Evolutionary conservation across 2,888 invertebrate genomes (phyloP), one percentile per base, ranked within the genome.

Genomic region (Cynaeus angustus): DNA sequence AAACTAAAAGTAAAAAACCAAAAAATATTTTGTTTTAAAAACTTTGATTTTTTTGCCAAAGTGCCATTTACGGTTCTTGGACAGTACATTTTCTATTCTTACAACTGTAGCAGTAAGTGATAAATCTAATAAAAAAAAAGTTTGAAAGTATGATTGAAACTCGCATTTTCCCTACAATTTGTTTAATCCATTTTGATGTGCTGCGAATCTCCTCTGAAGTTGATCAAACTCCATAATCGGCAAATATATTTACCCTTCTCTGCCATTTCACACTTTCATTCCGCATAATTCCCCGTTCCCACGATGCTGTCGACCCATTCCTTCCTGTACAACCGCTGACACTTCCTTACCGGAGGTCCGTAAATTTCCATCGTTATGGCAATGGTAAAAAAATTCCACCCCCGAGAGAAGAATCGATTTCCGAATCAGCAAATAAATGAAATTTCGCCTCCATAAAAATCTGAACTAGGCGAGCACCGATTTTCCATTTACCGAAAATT

Each of bases 331-430:
- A 43, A 13, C 10, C 43, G 43, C 13, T 43, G 43, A 43, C 43
- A 13, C 12, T 43, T 43, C 12, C 43, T 13, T 37, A 37, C 43
- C 43, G 43, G 12, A 43, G 43, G 3, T 12, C 48, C 48, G 21
- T 53, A 53, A 53, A 53, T 53, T 26, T 33, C 37, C 33, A 53
- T 53, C 53, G 53, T 53, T 53, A 53, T 37, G 10, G 43, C 12
- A 13, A 43, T 43, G 53, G 30, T 53, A 33, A 53, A 33, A 53
- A 53, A 53, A 53, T 33, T 55, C 21, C n/a, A 14, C 9, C 14
- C 5, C 14, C 48, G 21, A 9, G 26, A n/a, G 26, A 5, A 21
- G 21, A 21, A 48, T 48, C 48, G 48, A 48, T 43, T 43, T 12
- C n/a, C 12, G 43, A 13, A 14, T 43, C 43, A 43, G 43, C 14